Percentiles rank a stretch among this genome's conserved stretches.
phyloP scores from a whole-genome alignment of 2,888 invertebrate genomes.

The Lithophane ornitopus region DNA sequence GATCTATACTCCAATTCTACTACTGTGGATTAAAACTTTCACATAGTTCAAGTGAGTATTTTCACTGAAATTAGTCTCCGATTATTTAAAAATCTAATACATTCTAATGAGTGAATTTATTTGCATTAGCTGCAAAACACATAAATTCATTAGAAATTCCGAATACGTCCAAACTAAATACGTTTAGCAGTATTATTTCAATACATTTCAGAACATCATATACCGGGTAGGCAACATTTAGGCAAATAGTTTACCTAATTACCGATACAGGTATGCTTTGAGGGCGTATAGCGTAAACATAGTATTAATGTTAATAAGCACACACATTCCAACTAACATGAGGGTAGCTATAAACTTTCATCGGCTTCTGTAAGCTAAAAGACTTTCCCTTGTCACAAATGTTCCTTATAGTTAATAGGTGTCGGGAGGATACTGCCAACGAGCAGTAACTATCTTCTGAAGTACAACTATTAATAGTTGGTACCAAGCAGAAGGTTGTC shows the following conservation, averaged over 20 bases:
- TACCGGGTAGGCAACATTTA: background rate
- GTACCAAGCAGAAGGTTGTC: background rate
- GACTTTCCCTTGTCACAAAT: background rate
- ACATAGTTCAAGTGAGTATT: background rate
- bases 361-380: background rate
- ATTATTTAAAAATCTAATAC: background rate
- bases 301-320: background rate
- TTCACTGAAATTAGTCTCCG: no score
- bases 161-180: slow-evolving; percentile 15
- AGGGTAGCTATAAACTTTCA: background rate
- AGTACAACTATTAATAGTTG: slow-evolving; percentile 1
- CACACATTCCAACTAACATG: background rate
- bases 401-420: background rate
- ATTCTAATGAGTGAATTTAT: background rate
- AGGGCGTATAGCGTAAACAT: background rate
- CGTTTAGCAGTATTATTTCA: background rate
- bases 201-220: slow-evolving; percentile 2
- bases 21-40: no score
- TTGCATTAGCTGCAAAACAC: background rate
- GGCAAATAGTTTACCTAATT: slow-evolving; percentile 55
- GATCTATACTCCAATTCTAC: background rate
- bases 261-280: slow-evolving; percentile 56
- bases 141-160: background rate
- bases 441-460: slow-evolving; percentile 10
- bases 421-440: background rate